Conservation (phyloP, 2,797 vertebrate species). For the Buphagus erythrorhynchus region DNA sequence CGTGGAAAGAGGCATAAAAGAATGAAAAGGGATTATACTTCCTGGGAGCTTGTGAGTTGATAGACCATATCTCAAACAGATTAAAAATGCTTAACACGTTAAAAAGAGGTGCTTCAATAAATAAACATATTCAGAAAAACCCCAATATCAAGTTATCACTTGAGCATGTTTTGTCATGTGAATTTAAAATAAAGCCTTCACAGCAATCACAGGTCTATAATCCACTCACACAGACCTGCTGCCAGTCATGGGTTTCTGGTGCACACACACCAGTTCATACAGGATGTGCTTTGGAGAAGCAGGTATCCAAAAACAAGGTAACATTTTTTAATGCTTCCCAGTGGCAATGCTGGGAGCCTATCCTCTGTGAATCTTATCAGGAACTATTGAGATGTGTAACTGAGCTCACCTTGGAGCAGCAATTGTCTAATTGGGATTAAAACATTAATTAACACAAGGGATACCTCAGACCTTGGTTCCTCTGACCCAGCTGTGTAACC, state of each 20-base stretch:
- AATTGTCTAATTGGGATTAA: background rate
- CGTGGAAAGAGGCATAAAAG: background rate
- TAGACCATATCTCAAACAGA: background rate
- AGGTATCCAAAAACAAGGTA: background rate
- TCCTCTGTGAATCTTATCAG: background rate
- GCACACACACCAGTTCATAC: conserved; percentile 59
- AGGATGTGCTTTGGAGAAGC: background rate
- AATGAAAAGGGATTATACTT: background rate
- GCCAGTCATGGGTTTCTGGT: conserved; percentile 79
- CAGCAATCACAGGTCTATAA: conserved; percentile 81
- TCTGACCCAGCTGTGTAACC: background rate
- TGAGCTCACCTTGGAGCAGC: background rate
- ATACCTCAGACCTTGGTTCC: background rate
- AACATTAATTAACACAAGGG: background rate
- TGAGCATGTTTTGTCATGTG: conserved; percentile 82
- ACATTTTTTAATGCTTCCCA: background rate
- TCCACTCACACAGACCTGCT: conserved; percentile 82
- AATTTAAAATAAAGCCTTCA: conserved; percentile 80
- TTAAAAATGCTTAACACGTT: background rate
- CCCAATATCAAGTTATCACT: background rate
- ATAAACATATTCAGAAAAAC: background rate
- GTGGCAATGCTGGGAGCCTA: background rate
- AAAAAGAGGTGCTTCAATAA: background rate
- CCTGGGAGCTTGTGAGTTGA: background rate
- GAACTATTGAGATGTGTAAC: background rate